A percentile compares a stretch with the other conserved stretches of the same genome.
Conservation (phyloP, 2,888 invertebrate genomes). For the Erebia palarica region DNA sequence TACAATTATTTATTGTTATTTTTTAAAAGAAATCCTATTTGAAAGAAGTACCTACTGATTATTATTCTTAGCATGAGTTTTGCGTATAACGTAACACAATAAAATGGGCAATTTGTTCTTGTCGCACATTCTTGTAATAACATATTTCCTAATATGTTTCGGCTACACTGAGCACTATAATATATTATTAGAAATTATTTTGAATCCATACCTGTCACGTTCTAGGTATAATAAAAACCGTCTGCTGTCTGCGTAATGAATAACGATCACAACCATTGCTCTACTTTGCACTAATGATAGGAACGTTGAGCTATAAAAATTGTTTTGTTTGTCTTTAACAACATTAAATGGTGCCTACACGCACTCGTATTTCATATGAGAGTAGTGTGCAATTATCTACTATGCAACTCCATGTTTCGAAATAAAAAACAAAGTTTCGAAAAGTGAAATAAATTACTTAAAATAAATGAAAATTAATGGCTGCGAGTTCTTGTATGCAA, state of each 20-base stretch:
- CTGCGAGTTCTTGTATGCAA: not conserved
- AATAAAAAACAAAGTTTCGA: not conserved
- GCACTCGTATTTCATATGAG: not conserved
- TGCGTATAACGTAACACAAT: not conserved
- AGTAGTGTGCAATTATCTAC: not conserved
- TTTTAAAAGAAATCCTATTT: no score
- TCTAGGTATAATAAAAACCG: constrained; percentile 4
- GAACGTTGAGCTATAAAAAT: not conserved
- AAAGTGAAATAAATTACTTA: not conserved
- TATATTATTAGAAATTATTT: not conserved
- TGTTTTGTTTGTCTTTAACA: constrained; percentile 7
- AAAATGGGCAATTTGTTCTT: constrained; percentile 8
- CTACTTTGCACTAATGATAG: constrained; percentile 10
- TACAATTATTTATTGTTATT: no score
- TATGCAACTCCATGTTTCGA: not conserved
- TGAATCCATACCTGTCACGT: constrained; percentile 1
- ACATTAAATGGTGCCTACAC: not conserved
- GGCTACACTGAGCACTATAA: constrained; percentile 2
- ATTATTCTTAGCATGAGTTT: not conserved
- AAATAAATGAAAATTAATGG: not conserved
- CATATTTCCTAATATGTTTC: constrained; percentile 9
- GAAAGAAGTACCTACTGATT: no score
- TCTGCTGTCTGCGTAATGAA: constrained; percentile 11
- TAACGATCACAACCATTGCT: not conserved
- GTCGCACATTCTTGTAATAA: constrained; percentile 4